These are phyloP conservation scores for Xyliphius kryptos DNA, from an alignment of 2,113 vertebrate genomes.

Conservation along the genomic window DNA sequence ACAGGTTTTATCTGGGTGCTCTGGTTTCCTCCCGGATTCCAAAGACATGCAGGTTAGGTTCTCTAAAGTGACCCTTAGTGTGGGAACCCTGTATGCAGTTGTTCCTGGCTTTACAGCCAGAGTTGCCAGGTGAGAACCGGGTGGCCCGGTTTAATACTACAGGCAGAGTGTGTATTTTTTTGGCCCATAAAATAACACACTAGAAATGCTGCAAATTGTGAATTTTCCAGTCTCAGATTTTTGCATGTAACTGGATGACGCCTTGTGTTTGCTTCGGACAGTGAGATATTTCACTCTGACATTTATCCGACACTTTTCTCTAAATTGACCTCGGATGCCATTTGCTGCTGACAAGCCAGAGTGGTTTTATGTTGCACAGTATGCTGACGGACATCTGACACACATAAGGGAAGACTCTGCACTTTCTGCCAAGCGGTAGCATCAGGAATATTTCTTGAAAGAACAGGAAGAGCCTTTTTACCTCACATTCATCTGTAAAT, in stretches of 20 bases:
- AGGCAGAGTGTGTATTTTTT: no score
- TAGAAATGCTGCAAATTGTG: no score
- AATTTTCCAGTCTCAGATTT: not conserved
- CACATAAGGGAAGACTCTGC: not conserved
- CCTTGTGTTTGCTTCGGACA: not conserved
- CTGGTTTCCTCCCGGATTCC: no score
- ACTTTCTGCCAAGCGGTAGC: not conserved
- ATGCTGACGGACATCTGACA: not conserved
- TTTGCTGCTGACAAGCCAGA: constrained; percentile 11
- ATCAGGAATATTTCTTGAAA: not conserved
- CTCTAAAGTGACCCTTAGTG: no score
- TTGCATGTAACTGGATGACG: not conserved
- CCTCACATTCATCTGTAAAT: not conserved
- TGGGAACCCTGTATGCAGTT: no score
- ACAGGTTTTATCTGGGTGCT: no score
- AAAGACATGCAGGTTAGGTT: no score
- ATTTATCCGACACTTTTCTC: not conserved
- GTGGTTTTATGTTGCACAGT: constrained; percentile 1
- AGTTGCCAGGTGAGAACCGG: no score
- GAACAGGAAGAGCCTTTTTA: not conserved
- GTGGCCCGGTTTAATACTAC: no score
- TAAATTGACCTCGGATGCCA: not conserved
- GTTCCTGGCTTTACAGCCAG: no score
- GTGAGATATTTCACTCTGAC: not conserved
- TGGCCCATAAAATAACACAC: no score